Evolutionary conservation across 2,888 invertebrate genomes (phyloP).

Genomic region (Mayetiola destructor): DNA sequence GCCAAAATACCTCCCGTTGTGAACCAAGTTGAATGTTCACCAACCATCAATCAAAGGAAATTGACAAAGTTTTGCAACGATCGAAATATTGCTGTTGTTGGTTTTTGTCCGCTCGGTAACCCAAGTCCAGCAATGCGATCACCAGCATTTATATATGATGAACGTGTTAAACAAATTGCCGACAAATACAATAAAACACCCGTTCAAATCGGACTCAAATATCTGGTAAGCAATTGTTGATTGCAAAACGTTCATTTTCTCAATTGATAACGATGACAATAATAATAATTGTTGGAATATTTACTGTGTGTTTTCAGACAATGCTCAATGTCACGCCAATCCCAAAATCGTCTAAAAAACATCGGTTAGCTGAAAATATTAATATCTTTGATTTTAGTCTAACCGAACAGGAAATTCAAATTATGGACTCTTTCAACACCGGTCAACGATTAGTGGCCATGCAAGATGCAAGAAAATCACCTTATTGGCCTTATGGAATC

Average conservation of each 20-base stretch:
- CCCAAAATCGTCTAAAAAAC: constrained; percentile 41
- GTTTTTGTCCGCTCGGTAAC: constrained; percentile 66
- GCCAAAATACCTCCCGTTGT: constrained; percentile 44
- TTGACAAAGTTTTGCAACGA: constrained; percentile 50
- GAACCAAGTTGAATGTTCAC: constrained; percentile 48
- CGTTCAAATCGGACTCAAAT: constrained; percentile 55
- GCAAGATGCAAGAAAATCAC: constrained; percentile 21
- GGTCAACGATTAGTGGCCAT: constrained; percentile 27
- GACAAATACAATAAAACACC: constrained; percentile 49
- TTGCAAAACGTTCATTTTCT: not conserved
- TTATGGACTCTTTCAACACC: constrained; percentile 39
- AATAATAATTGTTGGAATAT: not conserved
- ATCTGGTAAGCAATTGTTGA: constrained; percentile 26
- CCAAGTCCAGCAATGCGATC: constrained; percentile 48
- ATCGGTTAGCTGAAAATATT: constrained; percentile 40
- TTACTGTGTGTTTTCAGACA: constrained; percentile 24
- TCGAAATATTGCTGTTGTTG: constrained; percentile 49
- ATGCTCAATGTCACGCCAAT: constrained; percentile 40
- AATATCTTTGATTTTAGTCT: constrained; percentile 44
- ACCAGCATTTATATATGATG: constrained; percentile 26
- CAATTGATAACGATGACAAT: not conserved
- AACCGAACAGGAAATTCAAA: constrained; percentile 35
- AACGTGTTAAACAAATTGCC: constrained; percentile 43
- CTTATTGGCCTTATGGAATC: constrained; percentile 18
- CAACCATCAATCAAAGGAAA: constrained; percentile 50